Percentiles rank a stretch among this genome's conserved stretches.
Evolutionary conservation across 2,797 vertebrate species (phyloP).

Genomic region (Coracias cyanogaster): DNA sequence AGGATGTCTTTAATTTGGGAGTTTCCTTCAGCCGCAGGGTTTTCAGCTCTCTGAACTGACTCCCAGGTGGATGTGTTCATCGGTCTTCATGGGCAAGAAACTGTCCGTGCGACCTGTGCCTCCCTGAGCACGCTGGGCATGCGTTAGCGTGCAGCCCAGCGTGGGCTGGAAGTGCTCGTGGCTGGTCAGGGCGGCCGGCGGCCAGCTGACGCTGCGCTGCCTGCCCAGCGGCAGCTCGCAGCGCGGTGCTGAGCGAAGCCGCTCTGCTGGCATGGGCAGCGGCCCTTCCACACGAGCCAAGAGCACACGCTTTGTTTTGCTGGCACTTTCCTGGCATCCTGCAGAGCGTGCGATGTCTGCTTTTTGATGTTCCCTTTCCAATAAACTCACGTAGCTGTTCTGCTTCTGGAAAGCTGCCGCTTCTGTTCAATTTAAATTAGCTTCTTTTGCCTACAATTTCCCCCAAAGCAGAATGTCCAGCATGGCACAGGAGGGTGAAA

Average conservation of each 20-base stretch:
- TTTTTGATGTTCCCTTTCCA: background rate
- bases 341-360: background rate
- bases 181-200: rapidly evolving
- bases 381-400: background rate
- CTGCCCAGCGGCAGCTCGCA: background rate
- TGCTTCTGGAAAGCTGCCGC: background rate
- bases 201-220: background rate
- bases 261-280: background rate
- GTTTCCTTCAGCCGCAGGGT: background rate
- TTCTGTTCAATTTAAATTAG: background rate
- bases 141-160: background rate
- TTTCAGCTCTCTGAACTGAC: background rate
- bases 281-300: background rate
- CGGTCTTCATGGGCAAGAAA: rapidly evolving
- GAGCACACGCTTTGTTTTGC: background rate
- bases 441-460: background rate
- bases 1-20: background rate
- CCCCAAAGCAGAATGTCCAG: background rate
- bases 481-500: background rate
- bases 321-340: slow-evolving; percentile 1
- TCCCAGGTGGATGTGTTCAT: rapidly evolving
- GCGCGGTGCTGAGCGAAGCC: background rate
- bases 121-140: background rate
- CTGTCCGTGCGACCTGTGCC: rapidly evolving
- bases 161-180: rapidly evolving